phyloP scores from a whole-genome alignment of 2,113 vertebrate genomes.

The Turdus rufiventris region DNA sequence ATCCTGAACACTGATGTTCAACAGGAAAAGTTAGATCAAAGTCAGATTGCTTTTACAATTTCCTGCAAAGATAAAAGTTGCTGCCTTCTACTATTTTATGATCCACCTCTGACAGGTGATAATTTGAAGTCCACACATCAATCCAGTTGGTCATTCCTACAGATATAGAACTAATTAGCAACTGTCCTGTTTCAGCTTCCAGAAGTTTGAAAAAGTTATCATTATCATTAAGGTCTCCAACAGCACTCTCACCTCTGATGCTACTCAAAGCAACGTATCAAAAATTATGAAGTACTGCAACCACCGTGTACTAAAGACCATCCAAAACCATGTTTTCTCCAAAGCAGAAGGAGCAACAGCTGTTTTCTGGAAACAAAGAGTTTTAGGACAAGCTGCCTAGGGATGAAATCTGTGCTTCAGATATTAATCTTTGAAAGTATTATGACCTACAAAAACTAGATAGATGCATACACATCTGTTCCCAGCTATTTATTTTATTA shows the following conservation, averaged over 20 bases:
- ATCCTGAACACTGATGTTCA: neutral
- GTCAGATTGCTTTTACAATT: neutral
- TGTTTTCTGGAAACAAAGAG: neutral
- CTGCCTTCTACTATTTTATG: neutral
- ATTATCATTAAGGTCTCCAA: neutral
- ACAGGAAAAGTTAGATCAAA: constrained; percentile 20
- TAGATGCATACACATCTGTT: neutral
- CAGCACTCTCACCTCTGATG: neutral
- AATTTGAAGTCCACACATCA: neutral
- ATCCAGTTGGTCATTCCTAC: neutral
- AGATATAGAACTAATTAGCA: neutral
- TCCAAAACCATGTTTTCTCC: neutral
- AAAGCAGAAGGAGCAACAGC: neutral
- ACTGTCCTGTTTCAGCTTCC: constrained; percentile 27
- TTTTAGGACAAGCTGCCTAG: neutral
- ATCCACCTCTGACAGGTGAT: neutral
- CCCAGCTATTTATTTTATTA: neutral
- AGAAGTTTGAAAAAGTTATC: neutral
- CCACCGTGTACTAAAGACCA: neutral
- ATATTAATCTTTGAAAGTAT: neutral
- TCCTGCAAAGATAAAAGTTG: neutral
- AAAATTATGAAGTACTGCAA: neutral
- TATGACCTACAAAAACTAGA: neutral
- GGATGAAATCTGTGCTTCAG: neutral
- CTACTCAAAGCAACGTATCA: neutral